Evolutionary conservation across 2,113 vertebrate species (phyloP).

Genomic region (Tapirus terrestris): DNA sequence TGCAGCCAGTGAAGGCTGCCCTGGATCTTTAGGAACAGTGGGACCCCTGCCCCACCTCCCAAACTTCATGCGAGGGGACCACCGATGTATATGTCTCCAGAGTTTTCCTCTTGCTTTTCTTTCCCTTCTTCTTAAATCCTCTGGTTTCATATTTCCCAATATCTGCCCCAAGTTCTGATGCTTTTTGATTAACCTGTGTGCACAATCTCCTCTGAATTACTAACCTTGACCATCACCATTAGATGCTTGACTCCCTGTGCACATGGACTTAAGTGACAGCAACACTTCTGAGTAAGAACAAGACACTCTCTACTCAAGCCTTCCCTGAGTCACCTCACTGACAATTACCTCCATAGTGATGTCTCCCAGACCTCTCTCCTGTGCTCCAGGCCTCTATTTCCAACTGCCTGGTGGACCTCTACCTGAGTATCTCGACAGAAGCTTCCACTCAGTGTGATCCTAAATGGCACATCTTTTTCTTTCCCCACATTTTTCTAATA

Average conservation of each 20-base stretch:
- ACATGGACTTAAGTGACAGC: neutral
- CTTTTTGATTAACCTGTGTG: neutral
- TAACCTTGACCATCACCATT: too few relatives aligned
- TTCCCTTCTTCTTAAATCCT: neutral
- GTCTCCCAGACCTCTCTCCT: neutral
- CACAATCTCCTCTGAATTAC: neutral
- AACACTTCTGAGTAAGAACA: neutral
- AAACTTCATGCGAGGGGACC: fast-evolving
- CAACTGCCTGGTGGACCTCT: neutral
- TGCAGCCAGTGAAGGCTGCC: neutral
- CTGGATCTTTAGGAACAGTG: neutral
- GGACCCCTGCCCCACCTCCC: neutral
- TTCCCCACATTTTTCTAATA: neutral
- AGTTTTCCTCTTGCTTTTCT: neutral
- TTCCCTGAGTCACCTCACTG: neutral
- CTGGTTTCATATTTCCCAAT: neutral
- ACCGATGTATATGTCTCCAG: neutral
- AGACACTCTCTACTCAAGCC: neutral
- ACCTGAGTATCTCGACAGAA: neutral
- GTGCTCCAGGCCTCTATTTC: neutral
- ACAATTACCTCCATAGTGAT: fast-evolving
- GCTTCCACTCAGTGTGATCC: neutral
- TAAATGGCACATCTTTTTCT: neutral
- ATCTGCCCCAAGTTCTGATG: neutral
- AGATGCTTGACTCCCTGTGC: neutral